A percentile compares a stretch with the other conserved stretches of the same genome.
These are phyloP conservation scores for Oscarella lobularis DNA, from an alignment of 37 sponge, comb jelly and placozoan genomes.

Conservation along the genomic window DNA sequence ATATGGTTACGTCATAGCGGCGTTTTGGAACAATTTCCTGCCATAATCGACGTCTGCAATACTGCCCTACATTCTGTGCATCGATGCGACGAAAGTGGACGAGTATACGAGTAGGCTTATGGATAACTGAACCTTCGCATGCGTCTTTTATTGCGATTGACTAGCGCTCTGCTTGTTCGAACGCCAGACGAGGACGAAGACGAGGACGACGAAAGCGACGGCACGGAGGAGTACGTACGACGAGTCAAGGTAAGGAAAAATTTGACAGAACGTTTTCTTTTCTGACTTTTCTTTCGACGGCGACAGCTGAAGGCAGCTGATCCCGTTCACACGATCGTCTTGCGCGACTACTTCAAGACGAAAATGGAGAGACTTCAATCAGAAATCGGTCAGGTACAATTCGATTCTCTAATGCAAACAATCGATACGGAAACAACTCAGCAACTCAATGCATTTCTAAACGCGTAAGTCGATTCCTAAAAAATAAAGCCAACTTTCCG, in stretches of 20 bases:
- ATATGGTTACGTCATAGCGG: neutral
- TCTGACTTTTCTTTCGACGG: too few species aligned
- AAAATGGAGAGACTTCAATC: neutral
- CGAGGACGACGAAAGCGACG: slow-evolving; percentile 1
- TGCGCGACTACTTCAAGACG: neutral
- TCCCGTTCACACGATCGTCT: neutral
- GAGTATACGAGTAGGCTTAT: neutral
- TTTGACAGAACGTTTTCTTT: neutral
- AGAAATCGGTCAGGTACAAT: neutral
- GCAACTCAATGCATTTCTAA: slow-evolving; percentile 5
- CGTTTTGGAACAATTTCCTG: neutral
- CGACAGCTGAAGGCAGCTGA: too few species aligned
- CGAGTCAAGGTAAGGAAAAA: neutral
- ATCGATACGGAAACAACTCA: neutral
- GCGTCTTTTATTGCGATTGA: too few species aligned
- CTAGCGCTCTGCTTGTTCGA: too few species aligned
- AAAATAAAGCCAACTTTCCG: too few species aligned
- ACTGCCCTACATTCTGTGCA: slow-evolving; percentile 1
- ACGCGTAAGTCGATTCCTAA: too few species aligned
- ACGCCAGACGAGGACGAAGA: too few species aligned
- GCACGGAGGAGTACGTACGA: neutral
- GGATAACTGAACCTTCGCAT: too few species aligned
- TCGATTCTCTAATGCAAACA: neutral
- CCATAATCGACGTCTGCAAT: neutral
- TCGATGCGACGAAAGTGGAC: slow-evolving; percentile 1